Conservation (phyloP, 2,888 invertebrate genomes). For the Sialis lutaria region DNA sequence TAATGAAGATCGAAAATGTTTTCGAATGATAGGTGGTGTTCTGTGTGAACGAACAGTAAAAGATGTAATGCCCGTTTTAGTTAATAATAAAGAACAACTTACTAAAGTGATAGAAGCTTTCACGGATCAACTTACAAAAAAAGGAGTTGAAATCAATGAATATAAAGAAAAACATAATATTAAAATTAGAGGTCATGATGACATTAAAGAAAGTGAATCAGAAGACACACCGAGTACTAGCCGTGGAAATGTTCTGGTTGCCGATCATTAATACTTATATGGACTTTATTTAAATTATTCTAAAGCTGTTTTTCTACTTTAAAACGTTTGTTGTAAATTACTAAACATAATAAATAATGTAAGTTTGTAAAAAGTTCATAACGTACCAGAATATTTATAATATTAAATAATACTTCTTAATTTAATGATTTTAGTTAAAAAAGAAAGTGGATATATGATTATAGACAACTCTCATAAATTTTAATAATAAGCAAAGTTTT, state of each 20-base stretch:
- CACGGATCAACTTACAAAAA: constrained; percentile 64
- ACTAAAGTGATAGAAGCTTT: constrained; percentile 61
- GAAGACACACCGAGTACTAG: constrained; percentile 13
- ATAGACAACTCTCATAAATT: too few relatives aligned
- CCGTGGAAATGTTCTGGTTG: constrained; percentile 25
- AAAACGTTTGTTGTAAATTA: too few relatives aligned
- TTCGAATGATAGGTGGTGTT: constrained; percentile 84
- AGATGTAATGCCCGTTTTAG: constrained; percentile 73
- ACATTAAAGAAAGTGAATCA: constrained; percentile 16
- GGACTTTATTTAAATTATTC: not conserved
- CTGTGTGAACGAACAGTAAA: constrained; percentile 83
- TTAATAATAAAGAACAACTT: constrained; percentile 63
- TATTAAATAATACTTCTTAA: too few relatives aligned
- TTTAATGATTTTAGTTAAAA: too few relatives aligned
- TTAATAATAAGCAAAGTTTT: too few relatives aligned
- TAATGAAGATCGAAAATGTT: constrained; percentile 73
- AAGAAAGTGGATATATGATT: too few relatives aligned
- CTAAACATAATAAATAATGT: too few relatives aligned
- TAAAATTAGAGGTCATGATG: constrained; percentile 55
- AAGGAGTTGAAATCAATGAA: constrained; percentile 80
- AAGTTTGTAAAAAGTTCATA: too few relatives aligned
- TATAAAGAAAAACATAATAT: constrained; percentile 85
- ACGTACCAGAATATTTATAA: too few relatives aligned
- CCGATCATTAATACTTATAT: constrained; percentile 4
- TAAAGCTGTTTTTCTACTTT: too few relatives aligned